Conservation (phyloP, 1,140 invertebrate genomes). For the Elymnias hypermnestra region DNA sequence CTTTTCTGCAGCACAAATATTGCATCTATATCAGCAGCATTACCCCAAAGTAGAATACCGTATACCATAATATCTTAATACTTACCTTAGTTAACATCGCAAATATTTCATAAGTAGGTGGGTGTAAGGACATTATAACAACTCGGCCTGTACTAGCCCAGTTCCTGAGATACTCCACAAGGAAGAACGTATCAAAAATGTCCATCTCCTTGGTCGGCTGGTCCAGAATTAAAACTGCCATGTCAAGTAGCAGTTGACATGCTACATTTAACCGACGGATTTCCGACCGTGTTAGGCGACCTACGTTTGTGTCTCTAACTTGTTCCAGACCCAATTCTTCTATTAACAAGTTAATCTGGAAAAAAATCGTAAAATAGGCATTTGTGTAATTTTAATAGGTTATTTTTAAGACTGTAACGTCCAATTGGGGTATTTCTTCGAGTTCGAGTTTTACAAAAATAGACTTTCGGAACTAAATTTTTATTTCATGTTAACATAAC, state of each 20-base stretch:
- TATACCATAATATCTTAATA: too few species aligned
- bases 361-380: too few species aligned
- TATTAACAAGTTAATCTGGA: conserved; percentile 88
- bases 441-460: too few species aligned
- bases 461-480: too few species aligned
- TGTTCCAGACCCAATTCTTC: conserved; percentile 93
- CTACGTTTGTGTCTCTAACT: conserved; percentile 87
- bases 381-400: too few species aligned
- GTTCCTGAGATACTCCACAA: conserved; percentile 94
- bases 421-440: too few species aligned
- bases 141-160: conserved; percentile 92
- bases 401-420: too few species aligned
- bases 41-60: too few species aligned
- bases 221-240: conserved; percentile 90
- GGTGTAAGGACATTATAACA: conserved; percentile 94
- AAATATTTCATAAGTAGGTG: conserved; percentile 96
- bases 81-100: conserved; percentile 89
- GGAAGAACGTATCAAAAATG: conserved; percentile 96
- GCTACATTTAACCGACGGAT: conserved; percentile 90
- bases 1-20: too few species aligned
- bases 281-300: conserved; percentile 90
- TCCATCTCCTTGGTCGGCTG: conserved; percentile 95
- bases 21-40: too few species aligned
- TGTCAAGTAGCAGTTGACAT: conserved; percentile 89
- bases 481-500: too few species aligned